Conservation (phyloP, 2,113 vertebrate species). For the Bos taurus region DNA sequence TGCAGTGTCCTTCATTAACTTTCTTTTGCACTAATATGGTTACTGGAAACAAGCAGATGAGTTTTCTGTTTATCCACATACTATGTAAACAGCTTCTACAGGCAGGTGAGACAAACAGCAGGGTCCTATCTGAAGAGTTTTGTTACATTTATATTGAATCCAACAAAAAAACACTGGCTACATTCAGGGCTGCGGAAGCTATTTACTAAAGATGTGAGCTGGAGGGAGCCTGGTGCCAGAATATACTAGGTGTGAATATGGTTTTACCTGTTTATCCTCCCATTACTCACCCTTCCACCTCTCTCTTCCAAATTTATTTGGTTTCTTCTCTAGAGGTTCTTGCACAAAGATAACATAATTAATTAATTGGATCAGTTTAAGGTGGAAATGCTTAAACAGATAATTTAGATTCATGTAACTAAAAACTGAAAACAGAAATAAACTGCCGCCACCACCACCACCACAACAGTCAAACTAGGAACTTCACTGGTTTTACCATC, state of each 20-base stretch:
- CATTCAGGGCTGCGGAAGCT: neutral
- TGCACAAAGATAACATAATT: neutral
- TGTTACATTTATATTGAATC: neutral
- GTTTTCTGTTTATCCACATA: constrained; percentile 32
- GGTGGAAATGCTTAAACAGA: constrained; percentile 16
- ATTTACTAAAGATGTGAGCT: neutral
- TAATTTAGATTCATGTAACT: neutral
- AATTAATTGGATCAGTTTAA: constrained; percentile 30
- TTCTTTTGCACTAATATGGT: constrained; percentile 15
- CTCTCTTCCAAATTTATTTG: neutral
- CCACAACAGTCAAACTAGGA: neutral
- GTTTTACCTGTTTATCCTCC: neutral
- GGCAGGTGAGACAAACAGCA: constrained; percentile 15
- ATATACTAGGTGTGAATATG: neutral
- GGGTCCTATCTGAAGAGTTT: constrained; percentile 24
- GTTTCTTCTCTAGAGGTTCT: neutral
- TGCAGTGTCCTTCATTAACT: constrained; percentile 41
- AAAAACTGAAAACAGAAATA: neutral
- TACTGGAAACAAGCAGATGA: constrained; percentile 33
- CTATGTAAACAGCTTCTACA: constrained; percentile 43
- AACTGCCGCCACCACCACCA: neutral
- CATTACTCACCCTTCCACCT: neutral
- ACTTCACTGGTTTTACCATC: neutral
- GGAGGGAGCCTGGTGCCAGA: neutral
- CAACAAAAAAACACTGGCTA: constrained; percentile 1